Evolutionary conservation across 2,113 vertebrate species (phyloP).

Genomic region (Phrynosoma blainvillii): DNA sequence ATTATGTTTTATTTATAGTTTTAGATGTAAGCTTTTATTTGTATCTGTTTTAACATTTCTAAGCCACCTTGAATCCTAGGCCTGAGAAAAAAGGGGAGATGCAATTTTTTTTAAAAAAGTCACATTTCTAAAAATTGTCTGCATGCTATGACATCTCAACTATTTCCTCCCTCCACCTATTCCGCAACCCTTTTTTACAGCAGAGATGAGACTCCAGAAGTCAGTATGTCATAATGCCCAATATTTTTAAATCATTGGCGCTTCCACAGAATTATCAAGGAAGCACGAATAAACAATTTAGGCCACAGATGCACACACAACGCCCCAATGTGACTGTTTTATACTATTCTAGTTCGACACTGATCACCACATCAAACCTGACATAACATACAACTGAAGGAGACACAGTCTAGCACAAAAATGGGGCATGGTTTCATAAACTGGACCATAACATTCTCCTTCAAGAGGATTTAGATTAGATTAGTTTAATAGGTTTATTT

Average conservation of each 20-base stretch:
- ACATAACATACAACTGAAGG: neutral
- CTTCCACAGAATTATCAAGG: neutral
- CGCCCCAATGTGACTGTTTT: neutral
- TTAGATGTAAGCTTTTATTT: too few species aligned
- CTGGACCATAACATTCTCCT: neutral
- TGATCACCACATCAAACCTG: neutral
- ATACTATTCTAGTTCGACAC: neutral
- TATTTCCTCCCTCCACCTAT: neutral
- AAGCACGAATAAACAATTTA: neutral
- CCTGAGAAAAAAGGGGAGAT: too few species aligned
- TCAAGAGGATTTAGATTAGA: conserved; percentile 9
- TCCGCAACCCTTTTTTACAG: neutral
- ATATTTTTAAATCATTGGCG: neutral
- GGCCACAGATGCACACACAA: neutral
- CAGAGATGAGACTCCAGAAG: neutral
- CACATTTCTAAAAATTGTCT: too few species aligned
- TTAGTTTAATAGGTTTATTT: conserved; percentile 2
- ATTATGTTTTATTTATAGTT: too few species aligned
- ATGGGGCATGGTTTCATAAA: neutral
- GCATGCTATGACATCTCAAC: neutral
- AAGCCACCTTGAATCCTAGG: too few species aligned
- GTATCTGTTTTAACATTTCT: too few species aligned
- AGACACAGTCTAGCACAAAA: neutral
- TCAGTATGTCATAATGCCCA: neutral
- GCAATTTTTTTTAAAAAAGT: too few species aligned